Percentiles rank a stretch among this genome's conserved stretches.
Evolutionary conservation across 2,113 vertebrate species (phyloP).

Genomic region (Chloropsis cyanopogon): DNA sequence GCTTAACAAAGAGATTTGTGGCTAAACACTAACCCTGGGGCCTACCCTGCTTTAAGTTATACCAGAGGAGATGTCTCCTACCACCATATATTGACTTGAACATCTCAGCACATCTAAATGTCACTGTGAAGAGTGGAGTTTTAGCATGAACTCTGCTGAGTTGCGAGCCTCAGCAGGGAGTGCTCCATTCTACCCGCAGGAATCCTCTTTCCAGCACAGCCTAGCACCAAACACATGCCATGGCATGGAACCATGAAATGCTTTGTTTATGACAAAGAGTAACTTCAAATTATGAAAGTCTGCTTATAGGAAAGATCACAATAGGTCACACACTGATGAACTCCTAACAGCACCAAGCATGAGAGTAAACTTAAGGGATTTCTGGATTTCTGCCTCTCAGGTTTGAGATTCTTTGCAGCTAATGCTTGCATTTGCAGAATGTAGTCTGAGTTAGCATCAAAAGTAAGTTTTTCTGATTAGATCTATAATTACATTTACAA

Average conservation of each 20-base stretch:
- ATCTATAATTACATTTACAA: not conserved
- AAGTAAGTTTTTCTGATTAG: not conserved
- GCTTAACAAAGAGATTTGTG: rapidly evolving
- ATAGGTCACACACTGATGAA: no score
- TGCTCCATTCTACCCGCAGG: rapidly evolving
- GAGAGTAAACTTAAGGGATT: not conserved
- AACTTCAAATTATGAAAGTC: not conserved
- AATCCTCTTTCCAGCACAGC: not conserved
- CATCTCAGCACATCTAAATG: not conserved
- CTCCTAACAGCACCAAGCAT: not conserved
- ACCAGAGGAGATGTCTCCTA: not conserved
- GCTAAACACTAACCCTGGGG: not conserved
- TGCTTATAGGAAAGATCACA: not conserved
- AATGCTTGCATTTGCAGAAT: not conserved
- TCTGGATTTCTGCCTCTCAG: not conserved
- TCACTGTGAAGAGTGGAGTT: not conserved
- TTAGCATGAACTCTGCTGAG: not conserved
- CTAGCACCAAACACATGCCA: not conserved
- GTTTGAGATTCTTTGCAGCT: not conserved
- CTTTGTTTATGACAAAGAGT: not conserved
- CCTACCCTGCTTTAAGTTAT: not conserved
- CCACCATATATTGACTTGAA: not conserved
- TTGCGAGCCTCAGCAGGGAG: rapidly evolving
- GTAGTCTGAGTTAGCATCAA: rapidly evolving
- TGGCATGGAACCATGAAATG: not conserved